A percentile compares a stretch with the other conserved stretches of the same genome.
Evolutionary conservation across 2,113 vertebrate species (phyloP).

Genomic region (Platanista minor): DNA sequence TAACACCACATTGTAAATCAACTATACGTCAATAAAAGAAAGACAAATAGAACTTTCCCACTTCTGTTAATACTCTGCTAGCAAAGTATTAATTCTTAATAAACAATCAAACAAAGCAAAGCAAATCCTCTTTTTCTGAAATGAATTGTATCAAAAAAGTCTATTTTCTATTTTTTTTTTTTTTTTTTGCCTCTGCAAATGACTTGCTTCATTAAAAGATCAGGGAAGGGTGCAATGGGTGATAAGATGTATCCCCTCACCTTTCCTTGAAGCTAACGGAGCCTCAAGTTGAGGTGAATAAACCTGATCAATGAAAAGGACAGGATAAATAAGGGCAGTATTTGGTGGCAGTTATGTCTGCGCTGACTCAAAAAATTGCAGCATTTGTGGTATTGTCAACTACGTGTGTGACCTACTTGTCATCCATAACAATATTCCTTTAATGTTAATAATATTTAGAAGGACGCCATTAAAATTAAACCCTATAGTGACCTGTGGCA

Average conservation of each 20-base stretch:
- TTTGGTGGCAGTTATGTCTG: neutral
- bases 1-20: neutral
- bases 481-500: rapidly evolving
- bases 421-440: neutral
- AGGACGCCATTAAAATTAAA: neutral
- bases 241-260: rapidly evolving
- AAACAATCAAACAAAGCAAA: neutral
- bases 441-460: neutral
- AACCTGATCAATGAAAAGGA: neutral
- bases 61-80: neutral
- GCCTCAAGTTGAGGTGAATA: neutral
- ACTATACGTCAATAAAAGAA: neutral
- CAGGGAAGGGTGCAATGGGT: neutral
- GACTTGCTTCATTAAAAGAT: neutral
- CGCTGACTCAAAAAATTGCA: neutral
- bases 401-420: neutral
- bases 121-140: neutral
- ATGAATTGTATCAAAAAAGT: neutral
- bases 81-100: neutral
- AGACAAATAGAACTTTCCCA: neutral
- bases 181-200: neutral
- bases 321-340: no score
- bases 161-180: neutral
- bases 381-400: no score
- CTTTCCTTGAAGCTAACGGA: neutral